phyloP scores from a whole-genome alignment of 2,888 invertebrate genomes.

The Crossocerus cetratus region DNA sequence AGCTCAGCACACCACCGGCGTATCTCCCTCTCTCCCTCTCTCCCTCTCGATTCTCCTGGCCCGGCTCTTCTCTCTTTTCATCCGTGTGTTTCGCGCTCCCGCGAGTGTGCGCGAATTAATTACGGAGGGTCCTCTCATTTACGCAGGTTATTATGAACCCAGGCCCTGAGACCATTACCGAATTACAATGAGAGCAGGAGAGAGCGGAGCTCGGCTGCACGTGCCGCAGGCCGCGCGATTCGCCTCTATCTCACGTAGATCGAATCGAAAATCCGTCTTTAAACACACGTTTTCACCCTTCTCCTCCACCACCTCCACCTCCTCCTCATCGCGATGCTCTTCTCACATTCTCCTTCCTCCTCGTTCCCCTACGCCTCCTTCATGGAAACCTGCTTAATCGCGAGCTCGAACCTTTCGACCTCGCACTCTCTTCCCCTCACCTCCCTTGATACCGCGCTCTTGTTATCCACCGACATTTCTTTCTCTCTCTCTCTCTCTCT shows the following conservation, averaged over 20 bases:
- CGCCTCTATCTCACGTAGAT: conserved; percentile 22
- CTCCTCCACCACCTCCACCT: too few relatives aligned
- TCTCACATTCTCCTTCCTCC: not conserved
- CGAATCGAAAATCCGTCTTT: conserved; percentile 40
- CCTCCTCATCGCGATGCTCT: not conserved
- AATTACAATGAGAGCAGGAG: conserved; percentile 44
- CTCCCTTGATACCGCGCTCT: too few relatives aligned
- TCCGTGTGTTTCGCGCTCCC: conserved; percentile 3
- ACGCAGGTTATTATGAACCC: conserved; percentile 59
- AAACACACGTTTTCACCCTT: conserved; percentile 28
- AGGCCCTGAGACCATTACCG: conserved; percentile 53
- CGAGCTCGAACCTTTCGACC: not conserved
- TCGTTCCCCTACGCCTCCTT: not conserved
- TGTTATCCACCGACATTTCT: too few relatives aligned
- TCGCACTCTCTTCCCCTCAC: not conserved
- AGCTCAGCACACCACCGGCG: conserved; percentile 35
- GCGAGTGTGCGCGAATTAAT: conserved; percentile 53
- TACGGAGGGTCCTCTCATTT: conserved; percentile 53
- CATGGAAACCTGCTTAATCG: conserved; percentile 7
- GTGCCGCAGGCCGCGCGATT: conserved; percentile 12
- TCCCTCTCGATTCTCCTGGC: not conserved
- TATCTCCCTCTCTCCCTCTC: conserved; percentile 11
- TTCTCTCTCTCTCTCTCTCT: too few relatives aligned
- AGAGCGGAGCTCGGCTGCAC: not conserved
- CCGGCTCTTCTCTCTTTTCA: not conserved